These are phyloP conservation scores for Dascyllus trimaculatus DNA, from an alignment of 2,113 vertebrate species.

Conservation along the genomic window DNA sequence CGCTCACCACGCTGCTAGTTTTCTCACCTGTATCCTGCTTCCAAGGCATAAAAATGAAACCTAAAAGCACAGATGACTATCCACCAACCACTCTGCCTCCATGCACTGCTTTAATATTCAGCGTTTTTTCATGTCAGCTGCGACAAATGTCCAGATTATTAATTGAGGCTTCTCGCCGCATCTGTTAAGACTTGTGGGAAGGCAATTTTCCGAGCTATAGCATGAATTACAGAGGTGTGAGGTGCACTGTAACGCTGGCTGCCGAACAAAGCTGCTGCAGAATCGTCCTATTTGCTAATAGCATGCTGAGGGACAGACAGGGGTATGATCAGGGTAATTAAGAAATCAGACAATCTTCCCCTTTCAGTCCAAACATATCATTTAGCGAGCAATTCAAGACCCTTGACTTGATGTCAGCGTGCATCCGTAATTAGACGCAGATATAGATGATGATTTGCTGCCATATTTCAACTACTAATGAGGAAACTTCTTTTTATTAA, in stretches of 20 bases:
- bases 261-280: conserved; percentile 45
- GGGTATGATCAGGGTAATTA: conserved; percentile 80
- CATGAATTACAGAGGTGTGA: conserved; percentile 47
- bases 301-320: conserved; percentile 68
- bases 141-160: conserved; percentile 30
- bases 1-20: conserved; percentile 9
- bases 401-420: conserved; percentile 47
- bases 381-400: conserved; percentile 70
- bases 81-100: conserved; percentile 1
- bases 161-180: conserved; percentile 25
- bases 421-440: conserved; percentile 30
- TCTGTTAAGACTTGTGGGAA: conserved; percentile 23
- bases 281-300: conserved; percentile 65
- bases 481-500: no score
- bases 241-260: conserved; percentile 25
- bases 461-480: conserved; percentile 25
- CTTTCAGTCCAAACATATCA: conserved; percentile 78
- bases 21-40: conserved; percentile 2
- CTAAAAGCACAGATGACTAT: neutral
- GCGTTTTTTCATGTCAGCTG: conserved; percentile 51
- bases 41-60: neutral
- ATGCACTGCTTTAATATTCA: conserved; percentile 17
- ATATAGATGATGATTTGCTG: conserved; percentile 31
- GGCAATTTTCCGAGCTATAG: conserved; percentile 35
- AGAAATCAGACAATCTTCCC: conserved; percentile 78